phyloP scores from a whole-genome alignment of 2,113 vertebrate species.

The Epinephelus lanceolatus region DNA sequence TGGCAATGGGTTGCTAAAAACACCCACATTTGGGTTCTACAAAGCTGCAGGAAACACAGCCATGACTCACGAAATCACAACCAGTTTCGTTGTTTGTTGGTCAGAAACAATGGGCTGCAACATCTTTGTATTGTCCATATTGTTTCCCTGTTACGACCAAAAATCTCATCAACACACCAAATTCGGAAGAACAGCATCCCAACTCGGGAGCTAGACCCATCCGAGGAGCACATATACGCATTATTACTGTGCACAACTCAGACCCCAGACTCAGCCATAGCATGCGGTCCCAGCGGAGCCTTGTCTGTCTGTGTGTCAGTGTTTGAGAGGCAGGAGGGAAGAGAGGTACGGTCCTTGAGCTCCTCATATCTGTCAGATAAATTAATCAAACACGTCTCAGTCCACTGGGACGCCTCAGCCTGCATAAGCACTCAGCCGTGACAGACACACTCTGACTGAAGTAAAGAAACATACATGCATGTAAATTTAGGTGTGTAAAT shows the following conservation, averaged over 20 bases:
- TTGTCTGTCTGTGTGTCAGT: conserved; percentile 40
- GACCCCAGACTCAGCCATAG: conserved; percentile 40
- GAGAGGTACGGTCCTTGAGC: conserved; percentile 28
- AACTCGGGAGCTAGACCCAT: no score
- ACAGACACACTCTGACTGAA: conserved; percentile 39
- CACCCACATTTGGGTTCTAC: no score
- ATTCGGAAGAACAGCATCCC: no score
- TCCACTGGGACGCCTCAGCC: conserved; percentile 50
- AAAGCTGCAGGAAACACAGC: no score
- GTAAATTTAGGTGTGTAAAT: not conserved
- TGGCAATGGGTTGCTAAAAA: no score
- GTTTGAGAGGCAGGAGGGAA: conserved; percentile 34
- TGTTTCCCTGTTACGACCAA: no score
- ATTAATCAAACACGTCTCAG: conserved; percentile 66
- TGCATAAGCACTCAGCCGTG: conserved; percentile 60
- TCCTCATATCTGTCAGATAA: conserved; percentile 70
- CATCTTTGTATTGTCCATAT: no score
- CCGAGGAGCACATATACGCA: no score
- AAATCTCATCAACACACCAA: no score
- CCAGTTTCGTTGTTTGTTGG: no score
- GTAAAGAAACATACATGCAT: conserved; percentile 18
- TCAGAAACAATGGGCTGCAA: no score
- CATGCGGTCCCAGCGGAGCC: conserved; percentile 45
- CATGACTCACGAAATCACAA: no score
- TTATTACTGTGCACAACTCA: conserved; percentile 37